A percentile compares a stretch with the other conserved stretches of the same genome.
Conservation (phyloP, 2,113 vertebrate species). For the Kobus ellipsiprymnus region DNA sequence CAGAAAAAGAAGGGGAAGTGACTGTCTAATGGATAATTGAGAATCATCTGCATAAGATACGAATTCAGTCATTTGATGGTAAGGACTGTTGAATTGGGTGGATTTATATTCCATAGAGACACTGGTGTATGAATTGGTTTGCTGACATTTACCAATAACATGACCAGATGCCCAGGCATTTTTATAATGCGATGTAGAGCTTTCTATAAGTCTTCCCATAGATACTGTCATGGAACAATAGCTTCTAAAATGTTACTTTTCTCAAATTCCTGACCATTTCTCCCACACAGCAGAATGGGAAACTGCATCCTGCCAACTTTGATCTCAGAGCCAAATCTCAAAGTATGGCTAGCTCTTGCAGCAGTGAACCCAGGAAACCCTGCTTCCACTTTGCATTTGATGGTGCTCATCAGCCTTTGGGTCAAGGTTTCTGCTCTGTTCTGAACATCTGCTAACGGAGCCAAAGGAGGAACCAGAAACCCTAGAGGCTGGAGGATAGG, state of each 20-base stretch:
- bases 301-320: background rate
- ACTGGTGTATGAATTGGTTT: background rate
- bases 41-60: background rate
- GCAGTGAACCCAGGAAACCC: background rate
- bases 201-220: background rate
- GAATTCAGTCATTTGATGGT: background rate
- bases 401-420: background rate
- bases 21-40: background rate
- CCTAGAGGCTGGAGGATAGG: background rate
- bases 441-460: conserved; percentile 11
- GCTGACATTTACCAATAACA: conserved; percentile 10
- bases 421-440: background rate
- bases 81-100: background rate
- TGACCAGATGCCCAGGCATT: background rate
- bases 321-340: conserved; percentile 15
- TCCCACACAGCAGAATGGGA: background rate
- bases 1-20: background rate
- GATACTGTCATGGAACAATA: background rate
- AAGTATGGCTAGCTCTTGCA: background rate
- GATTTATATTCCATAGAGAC: conserved; percentile 2
- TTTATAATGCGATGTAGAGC: background rate
- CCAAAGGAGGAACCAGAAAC: conserved; percentile 21
- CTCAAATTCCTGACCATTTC: background rate
- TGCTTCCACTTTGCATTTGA: background rate
- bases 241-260: conserved; percentile 26